Conservation (phyloP, 2,797 vertebrate species). For the Podargus strigoides region DNA sequence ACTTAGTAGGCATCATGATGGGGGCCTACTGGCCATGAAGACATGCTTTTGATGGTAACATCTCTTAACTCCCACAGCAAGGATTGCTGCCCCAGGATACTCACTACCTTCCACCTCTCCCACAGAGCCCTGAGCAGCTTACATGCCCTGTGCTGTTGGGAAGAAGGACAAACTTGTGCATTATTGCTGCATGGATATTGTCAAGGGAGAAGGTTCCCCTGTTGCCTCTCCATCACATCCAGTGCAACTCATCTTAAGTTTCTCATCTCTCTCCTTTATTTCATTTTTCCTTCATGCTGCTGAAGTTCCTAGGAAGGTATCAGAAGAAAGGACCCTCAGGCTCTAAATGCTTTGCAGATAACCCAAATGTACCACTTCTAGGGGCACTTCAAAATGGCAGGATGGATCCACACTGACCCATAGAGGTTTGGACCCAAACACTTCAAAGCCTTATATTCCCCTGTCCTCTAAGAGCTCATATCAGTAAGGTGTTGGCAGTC, state of each 20-base stretch:
- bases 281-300: neutral
- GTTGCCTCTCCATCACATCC: neutral
- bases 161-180: fast-evolving
- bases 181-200: neutral
- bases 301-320: neutral
- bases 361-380: neutral
- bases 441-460: neutral
- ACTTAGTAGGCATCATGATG: neutral
- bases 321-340: neutral
- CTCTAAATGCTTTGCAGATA: neutral
- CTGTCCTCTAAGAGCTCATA: neutral
- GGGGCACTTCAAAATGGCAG: neutral
- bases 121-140: neutral
- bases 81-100: neutral
- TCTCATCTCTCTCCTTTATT: neutral
- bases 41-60: neutral
- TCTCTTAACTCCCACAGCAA: neutral
- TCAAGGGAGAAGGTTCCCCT: neutral
- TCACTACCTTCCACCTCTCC: neutral
- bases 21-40: neutral
- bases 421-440: neutral
- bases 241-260: neutral
- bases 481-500: neutral
- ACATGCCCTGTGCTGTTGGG: no score
- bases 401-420: neutral